These are phyloP conservation scores for Glaucomys volans DNA, from an alignment of 2,113 vertebrate species.

Conservation along the genomic window DNA sequence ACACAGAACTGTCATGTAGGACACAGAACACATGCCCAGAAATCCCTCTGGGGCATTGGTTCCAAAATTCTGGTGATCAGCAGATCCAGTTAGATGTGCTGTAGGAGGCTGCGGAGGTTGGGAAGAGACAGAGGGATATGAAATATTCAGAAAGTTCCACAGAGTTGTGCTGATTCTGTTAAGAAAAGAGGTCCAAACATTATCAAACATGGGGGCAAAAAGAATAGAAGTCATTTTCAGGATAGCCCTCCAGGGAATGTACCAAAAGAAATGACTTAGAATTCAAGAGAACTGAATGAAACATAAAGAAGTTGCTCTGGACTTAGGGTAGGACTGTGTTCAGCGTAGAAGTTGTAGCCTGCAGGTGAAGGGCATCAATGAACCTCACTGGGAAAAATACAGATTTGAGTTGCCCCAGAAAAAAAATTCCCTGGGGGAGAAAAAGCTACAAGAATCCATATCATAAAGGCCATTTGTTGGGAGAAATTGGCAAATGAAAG, in stretches of 20 bases:
- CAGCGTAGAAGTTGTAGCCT: background rate
- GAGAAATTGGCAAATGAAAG: background rate
- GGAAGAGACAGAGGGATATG: background rate
- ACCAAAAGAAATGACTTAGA: background rate
- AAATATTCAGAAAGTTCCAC: background rate
- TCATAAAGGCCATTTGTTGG: background rate
- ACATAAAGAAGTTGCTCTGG: slow-evolving; percentile 4
- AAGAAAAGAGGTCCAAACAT: background rate
- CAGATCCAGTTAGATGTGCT: background rate
- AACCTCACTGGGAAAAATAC: background rate
- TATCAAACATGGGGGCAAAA: background rate
- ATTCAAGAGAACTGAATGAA: background rate
- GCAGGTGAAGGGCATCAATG: background rate
- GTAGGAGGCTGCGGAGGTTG: background rate
- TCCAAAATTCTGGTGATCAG: slow-evolving; percentile 25
- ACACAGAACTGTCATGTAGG: background rate
- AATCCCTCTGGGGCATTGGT: background rate
- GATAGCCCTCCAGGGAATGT: background rate
- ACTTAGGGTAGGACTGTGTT: background rate
- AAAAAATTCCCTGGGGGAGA: background rate
- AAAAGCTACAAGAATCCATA: background rate
- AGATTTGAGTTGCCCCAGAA: background rate
- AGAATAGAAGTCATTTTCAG: background rate
- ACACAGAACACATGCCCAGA: background rate
- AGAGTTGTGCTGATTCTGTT: background rate